These are phyloP conservation scores for Misgurnus mizolepis DNA, from an alignment of 2,113 vertebrate species.

Conservation along the genomic window DNA sequence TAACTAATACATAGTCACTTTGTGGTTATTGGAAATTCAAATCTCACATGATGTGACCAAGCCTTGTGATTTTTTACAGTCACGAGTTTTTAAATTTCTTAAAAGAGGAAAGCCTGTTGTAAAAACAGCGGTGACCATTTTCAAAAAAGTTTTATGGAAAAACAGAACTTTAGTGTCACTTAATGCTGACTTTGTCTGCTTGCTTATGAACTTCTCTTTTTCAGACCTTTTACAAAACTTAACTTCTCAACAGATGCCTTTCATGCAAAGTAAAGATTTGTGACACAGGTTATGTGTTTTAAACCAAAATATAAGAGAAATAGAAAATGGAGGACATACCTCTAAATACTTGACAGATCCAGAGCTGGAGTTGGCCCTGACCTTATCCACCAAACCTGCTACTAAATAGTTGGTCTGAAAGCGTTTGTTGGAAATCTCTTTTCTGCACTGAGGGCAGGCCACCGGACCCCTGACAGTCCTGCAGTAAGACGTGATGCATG, in stretches of 20 bases:
- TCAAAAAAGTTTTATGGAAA: not conserved
- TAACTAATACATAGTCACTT: not conserved
- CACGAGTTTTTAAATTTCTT: not conserved
- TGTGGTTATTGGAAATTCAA: not conserved
- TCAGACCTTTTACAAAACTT: not conserved
- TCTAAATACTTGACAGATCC: conserved; percentile 64
- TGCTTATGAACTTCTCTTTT: not conserved
- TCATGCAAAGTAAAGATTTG: not conserved
- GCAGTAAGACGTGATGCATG: conserved; percentile 84
- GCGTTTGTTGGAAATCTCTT: conserved; percentile 67
- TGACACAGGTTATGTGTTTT: no score
- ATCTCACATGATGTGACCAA: not conserved
- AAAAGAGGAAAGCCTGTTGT: not conserved
- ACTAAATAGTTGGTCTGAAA: conserved; percentile 84
- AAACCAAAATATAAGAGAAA: no score
- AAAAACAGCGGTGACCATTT: not conserved
- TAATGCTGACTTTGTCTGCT: not conserved
- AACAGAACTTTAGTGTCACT: conserved; percentile 1
- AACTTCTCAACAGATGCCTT: not conserved
- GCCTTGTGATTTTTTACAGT: not conserved
- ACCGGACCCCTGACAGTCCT: conserved; percentile 63
- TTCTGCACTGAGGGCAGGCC: conserved; percentile 83
- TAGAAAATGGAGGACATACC: conserved; percentile 58
- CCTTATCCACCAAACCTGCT: conserved; percentile 81
- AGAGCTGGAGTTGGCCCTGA: conserved; percentile 68